phyloP scores from a whole-genome alignment of 2,888 invertebrate genomes.

The Apamea epomidion region DNA sequence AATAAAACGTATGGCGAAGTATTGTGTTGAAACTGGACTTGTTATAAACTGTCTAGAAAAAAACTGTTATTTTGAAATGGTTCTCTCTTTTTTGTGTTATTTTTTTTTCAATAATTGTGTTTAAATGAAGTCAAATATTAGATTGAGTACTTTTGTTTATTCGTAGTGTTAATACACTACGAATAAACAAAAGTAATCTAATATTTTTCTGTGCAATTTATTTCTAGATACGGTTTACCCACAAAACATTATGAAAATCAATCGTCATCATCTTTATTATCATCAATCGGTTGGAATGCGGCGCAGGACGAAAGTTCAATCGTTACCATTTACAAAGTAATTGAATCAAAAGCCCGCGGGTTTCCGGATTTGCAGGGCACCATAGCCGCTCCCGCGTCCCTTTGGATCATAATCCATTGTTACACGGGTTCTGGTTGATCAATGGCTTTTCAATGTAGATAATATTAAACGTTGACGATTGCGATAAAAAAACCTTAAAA shows the following conservation, averaged over 20 bases:
- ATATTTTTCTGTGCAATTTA: not conserved
- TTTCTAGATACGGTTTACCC: not conserved
- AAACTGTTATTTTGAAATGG: not conserved
- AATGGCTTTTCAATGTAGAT: not conserved
- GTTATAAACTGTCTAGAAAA: slow-evolving; percentile 7
- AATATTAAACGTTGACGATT: not conserved
- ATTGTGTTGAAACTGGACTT: not conserved
- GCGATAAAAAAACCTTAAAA: not conserved
- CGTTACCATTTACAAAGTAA: slow-evolving; percentile 64
- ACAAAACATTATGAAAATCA: not conserved
- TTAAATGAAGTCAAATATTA: not conserved
- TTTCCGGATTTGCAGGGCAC: slow-evolving; percentile 47
- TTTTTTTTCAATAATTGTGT: not conserved
- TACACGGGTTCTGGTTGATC: slow-evolving; percentile 18
- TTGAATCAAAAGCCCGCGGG: slow-evolving; percentile 68
- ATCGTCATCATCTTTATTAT: not conserved
- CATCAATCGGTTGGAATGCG: slow-evolving; percentile 1
- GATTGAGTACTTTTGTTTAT: too few relatives aligned
- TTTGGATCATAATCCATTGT: slow-evolving; percentile 39
- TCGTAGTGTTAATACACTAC: not conserved
- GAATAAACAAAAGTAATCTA: not conserved
- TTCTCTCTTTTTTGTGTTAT: not conserved
- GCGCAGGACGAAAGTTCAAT: slow-evolving; percentile 44
- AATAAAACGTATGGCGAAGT: slow-evolving; percentile 48
- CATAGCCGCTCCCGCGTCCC: slow-evolving; percentile 7